A percentile compares a stretch with the other conserved stretches of the same genome.
These are phyloP conservation scores for Aleiodes leptofemur DNA, from an alignment of 2,888 invertebrate genomes.

Conservation along the genomic window DNA sequence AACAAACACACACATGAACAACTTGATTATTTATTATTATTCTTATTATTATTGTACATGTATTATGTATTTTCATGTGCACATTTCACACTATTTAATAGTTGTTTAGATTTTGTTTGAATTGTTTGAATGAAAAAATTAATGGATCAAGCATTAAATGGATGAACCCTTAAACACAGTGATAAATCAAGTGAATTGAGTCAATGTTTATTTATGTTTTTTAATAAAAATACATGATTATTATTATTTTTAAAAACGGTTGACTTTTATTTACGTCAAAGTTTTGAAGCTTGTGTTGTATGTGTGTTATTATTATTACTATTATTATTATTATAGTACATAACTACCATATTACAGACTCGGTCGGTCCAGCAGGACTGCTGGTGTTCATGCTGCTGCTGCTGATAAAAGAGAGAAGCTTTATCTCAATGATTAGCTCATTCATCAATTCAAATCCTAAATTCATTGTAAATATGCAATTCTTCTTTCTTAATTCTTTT, in stretches of 20 bases:
- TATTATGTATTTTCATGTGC: conserved; percentile 1
- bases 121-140: neutral
- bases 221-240: conserved; percentile 24
- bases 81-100: conserved; percentile 12
- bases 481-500: no score
- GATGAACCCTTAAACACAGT: neutral
- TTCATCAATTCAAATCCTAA: no score
- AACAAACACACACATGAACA: neutral
- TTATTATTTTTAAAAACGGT: neutral
- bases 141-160: neutral
- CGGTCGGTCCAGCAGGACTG: no score
- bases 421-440: no score
- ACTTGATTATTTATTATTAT: neutral
- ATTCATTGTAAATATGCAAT: no score
- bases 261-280: neutral
- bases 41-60: neutral
- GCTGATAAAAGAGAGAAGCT: no score
- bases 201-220: conserved; percentile 27
- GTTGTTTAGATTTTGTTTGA: neutral
- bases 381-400: no score
- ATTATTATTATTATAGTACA: no score
- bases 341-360: no score
- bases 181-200: neutral
- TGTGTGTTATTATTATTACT: no score
- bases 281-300: neutral